Base-by-base conservation (phyloP, 2,113 vertebrate genomes). In the Stercorarius parasiticus region DNA sequence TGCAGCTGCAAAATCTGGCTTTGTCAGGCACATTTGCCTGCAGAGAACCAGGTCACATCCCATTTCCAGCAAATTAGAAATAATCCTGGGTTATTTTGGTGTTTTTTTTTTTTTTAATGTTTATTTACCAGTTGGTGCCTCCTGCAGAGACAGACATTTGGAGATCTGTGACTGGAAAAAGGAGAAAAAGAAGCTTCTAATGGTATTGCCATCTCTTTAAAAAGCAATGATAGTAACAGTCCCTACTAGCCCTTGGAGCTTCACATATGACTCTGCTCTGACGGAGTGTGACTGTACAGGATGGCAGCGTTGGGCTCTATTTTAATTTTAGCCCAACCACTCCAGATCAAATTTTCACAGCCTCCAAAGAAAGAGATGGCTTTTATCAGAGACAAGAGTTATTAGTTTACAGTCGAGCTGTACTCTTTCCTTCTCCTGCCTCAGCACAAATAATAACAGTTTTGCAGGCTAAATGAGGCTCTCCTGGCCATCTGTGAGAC, bases 341-440 rank as follows among this genome's bases (percentile, higher is more conserved):
- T 95, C 56, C 82, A 96, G 86, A 97, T 96, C 90, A 97, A 53
- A 94, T 95, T 96, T 95, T 94, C 93, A 76, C 52, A 93, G 85
- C 58, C 89, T 94, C 88, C 70, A 86, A 96, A 80, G 6, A 94
- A 94, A 96, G 88, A 91, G 61, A 59, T 23, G 7, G 77, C 79
- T 90, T 96, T 86, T 94, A 93, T 94, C 89, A 96, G 71, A 96
- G 61, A 71, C 49, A 34, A 88, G 83, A 93, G 65, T 96, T 96
- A 94, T 52, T 96, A 11, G 27, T 91, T 90, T 95, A 84, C 34
- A 90, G 56, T 84, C 53, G n/a, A 92, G 79, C 64, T 94, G 84
- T 82, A 86, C 45, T 81, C 82, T 58, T 79, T 77, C 89, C 43
- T 93, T 90, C 56, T 92, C 66, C 43, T 69, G 82, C 76, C 72